These are phyloP conservation scores for Sinopyrophorus schimmeli DNA, from an alignment of 2,888 invertebrate species.

Conservation along the genomic window DNA sequence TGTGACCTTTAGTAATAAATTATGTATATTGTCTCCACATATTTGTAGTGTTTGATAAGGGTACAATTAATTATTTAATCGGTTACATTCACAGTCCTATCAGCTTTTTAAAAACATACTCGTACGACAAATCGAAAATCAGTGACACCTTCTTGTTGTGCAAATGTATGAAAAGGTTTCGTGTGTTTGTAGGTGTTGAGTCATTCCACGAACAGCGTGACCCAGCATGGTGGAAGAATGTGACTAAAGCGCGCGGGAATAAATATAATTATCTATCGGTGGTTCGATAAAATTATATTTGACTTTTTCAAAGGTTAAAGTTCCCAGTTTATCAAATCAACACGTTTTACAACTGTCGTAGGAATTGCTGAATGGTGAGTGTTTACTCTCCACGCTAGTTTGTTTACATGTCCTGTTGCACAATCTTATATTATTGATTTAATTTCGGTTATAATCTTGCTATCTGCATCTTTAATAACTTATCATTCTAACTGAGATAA, in stretches of 20 bases:
- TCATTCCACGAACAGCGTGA: conserved; percentile 33
- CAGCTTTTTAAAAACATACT: too few relatives aligned
- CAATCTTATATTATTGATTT: conserved; percentile 33
- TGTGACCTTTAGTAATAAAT: conserved; percentile 47
- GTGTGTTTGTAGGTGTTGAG: conserved; percentile 34
- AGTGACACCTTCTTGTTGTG: too few relatives aligned
- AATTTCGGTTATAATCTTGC: too few relatives aligned
- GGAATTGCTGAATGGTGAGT: conserved; percentile 31
- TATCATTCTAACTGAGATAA: too few relatives aligned
- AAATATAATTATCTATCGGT: conserved; percentile 33
- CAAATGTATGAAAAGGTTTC: conserved; percentile 21
- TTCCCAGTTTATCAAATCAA: conserved; percentile 21
- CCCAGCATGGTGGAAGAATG: conserved; percentile 33
- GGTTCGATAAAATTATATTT: conserved; percentile 33
- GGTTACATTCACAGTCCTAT: too few relatives aligned
- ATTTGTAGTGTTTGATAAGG: conserved; percentile 33
- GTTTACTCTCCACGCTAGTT: too few relatives aligned
- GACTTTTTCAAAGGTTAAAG: conserved; percentile 38
- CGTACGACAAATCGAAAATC: too few relatives aligned
- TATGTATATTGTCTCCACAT: conserved; percentile 37
- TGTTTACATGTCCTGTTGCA: conserved; percentile 39
- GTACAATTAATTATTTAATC: conserved; percentile 17
- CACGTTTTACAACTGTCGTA: conserved; percentile 23
- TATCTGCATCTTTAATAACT: too few relatives aligned
- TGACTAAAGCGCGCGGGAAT: conserved; percentile 34